Percentiles rank a stretch among this genome's conserved stretches.
Evolutionary conservation across 2,797 vertebrate genomes (phyloP).

Genomic region (Ispidina lecontei): DNA sequence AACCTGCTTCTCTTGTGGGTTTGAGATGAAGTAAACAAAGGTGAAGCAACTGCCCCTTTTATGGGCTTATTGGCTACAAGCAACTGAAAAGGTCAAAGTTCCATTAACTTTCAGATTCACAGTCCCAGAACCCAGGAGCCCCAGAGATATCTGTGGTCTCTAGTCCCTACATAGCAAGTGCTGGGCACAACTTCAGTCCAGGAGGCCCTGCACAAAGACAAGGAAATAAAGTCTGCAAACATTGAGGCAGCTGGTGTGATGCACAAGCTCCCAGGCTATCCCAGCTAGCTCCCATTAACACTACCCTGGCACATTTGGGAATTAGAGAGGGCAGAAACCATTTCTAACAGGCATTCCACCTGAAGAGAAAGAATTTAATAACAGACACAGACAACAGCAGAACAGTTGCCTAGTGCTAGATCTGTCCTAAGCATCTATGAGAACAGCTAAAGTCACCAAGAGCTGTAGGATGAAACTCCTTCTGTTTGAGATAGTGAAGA

Average conservation of each 20-base stretch:
- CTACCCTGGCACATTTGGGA: neutral
- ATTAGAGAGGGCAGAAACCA: neutral
- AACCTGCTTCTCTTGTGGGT: neutral
- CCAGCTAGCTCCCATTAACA: neutral
- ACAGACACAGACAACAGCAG: neutral
- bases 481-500: neutral
- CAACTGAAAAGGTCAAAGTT: neutral
- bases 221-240: neutral
- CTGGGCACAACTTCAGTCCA: neutral
- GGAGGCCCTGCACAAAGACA: neutral
- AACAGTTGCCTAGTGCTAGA: accelerated
- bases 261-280: neutral
- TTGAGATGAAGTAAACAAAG: neutral
- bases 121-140: neutral
- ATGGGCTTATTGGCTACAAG: neutral
- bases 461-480: neutral
- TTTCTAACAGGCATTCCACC: neutral
- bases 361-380: neutral
- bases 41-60: neutral
- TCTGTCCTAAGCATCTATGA: accelerated
- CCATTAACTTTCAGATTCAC: neutral
- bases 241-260: neutral
- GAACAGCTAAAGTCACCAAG: neutral
- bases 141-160: neutral
- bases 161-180: neutral